Evolutionary conservation across 1,140 invertebrate species (phyloP).

Genomic region (Bombus turneri): DNA sequence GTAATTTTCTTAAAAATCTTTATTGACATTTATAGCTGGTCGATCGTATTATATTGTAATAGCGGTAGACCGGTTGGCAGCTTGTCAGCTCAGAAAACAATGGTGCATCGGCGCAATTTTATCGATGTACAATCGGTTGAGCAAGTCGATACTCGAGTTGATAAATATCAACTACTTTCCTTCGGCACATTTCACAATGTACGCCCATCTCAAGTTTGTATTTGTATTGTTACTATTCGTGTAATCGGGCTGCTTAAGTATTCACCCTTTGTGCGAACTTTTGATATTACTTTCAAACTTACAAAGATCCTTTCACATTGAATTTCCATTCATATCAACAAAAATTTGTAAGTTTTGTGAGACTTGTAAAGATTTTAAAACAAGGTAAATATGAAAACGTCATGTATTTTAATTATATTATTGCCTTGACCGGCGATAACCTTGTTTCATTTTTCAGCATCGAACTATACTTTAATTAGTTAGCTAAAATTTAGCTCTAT

Average conservation of each 20-base stretch:
- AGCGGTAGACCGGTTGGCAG: conserved; percentile 11
- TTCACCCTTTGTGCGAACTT: conserved; percentile 34
- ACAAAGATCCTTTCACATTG: not conserved
- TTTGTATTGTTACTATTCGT: conserved; percentile 31
- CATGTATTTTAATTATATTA: not conserved
- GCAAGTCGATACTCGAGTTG: conserved; percentile 58
- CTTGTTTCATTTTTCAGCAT: not conserved
- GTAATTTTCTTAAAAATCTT: not conserved
- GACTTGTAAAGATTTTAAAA: not conserved
- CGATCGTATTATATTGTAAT: conserved; percentile 18
- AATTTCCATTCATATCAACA: not conserved
- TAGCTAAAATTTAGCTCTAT: no score
- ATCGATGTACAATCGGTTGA: conserved; percentile 48
- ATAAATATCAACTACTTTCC: conserved; percentile 64
- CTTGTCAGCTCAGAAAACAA: conserved; percentile 57
- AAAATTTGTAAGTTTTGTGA: not conserved
- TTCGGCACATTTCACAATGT: conserved; percentile 67
- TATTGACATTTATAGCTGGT: not conserved
- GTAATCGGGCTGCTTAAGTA: conserved; percentile 38
- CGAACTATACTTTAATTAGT: no score
- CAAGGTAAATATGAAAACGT: not conserved
- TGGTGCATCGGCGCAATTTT: conserved; percentile 57
- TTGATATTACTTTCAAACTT: conserved; percentile 28
- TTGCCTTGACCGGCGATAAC: not conserved
- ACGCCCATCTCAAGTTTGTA: conserved; percentile 41